A percentile compares a stretch with the other conserved stretches of the same genome.
These are phyloP conservation scores for Acanthaster planci DNA, from an alignment of 35 echinoderm and acorn worm species.

Conservation along the genomic window DNA sequence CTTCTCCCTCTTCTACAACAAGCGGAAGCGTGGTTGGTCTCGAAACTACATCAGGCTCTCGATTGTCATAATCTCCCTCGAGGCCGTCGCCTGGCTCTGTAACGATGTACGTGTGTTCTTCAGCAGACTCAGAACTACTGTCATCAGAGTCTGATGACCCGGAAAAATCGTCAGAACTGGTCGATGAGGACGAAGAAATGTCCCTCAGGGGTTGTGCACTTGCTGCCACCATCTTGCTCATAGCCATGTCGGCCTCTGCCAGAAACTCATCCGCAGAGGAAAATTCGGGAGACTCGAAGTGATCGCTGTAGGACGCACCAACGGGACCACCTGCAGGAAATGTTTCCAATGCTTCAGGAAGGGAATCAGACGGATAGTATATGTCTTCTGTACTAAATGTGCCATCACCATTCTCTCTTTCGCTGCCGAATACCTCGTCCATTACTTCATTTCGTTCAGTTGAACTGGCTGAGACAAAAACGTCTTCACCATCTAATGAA, in stretches of 20 bases:
- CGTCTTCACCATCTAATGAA: not conserved
- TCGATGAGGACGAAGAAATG: not conserved
- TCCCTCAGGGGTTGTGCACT: not conserved
- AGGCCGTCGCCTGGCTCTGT: not conserved
- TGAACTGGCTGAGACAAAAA: not conserved
- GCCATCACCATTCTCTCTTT: not conserved
- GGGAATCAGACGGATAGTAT: not conserved
- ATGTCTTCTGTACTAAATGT: slow-evolving; percentile 8
- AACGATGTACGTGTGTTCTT: slow-evolving; percentile 12
- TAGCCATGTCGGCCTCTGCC: not conserved
- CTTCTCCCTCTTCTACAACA: slow-evolving; percentile 10
- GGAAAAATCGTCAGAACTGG: not conserved
- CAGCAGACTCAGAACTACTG: slow-evolving; percentile 19
- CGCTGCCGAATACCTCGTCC: not conserved
- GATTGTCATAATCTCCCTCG: not conserved
- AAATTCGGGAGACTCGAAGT: not conserved
- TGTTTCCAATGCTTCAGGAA: not conserved
- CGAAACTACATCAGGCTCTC: not conserved
- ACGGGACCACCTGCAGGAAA: not conserved
- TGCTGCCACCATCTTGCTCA: not conserved
- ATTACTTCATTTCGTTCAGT: no score
- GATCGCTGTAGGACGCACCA: not conserved
- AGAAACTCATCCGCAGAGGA: not conserved
- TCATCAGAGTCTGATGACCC: not conserved
- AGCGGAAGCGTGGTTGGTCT: not conserved